Conservation (phyloP, 2,113 vertebrate species). For the Triplophysa dalaica region DNA sequence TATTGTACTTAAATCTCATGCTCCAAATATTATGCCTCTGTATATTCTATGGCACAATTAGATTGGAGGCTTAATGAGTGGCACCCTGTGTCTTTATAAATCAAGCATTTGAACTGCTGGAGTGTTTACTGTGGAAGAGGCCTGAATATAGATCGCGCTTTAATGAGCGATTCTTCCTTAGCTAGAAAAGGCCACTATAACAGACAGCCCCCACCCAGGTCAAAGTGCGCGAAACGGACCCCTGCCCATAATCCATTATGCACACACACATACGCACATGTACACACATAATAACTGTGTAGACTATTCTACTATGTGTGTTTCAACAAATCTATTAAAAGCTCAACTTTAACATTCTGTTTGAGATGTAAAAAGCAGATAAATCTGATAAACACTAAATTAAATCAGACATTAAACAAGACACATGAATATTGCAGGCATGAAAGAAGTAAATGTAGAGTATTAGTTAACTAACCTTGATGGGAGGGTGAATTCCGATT, state of each 20-base stretch:
- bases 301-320: neutral
- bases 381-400: no score
- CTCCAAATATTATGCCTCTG: conserved; percentile 71
- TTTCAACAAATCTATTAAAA: neutral
- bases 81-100: conserved; percentile 68
- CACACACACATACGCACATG: conserved; percentile 10
- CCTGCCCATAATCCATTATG: conserved; percentile 12
- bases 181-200: conserved; percentile 35
- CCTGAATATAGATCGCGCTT: conserved; percentile 64
- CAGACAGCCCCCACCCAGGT: conserved; percentile 21
- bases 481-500: conserved; percentile 77
- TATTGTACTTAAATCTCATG: conserved; percentile 80
- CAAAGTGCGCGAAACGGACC: neutral
- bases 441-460: neutral
- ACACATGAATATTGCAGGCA: neutral
- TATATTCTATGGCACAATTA: conserved; percentile 70
- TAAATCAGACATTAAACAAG: no score
- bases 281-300: conserved; percentile 7
- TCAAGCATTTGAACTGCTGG: conserved; percentile 72
- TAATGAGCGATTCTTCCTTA: conserved; percentile 53
- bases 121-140: conserved; percentile 72
- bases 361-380: neutral
- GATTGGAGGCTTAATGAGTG: conserved; percentile 70
- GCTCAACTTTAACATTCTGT: neutral
- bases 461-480: conserved; percentile 77